A percentile compares a stretch with the other conserved stretches of the same genome.
Conservation (phyloP, 1,140 invertebrate genomes). For the Plutomurus gul region DNA sequence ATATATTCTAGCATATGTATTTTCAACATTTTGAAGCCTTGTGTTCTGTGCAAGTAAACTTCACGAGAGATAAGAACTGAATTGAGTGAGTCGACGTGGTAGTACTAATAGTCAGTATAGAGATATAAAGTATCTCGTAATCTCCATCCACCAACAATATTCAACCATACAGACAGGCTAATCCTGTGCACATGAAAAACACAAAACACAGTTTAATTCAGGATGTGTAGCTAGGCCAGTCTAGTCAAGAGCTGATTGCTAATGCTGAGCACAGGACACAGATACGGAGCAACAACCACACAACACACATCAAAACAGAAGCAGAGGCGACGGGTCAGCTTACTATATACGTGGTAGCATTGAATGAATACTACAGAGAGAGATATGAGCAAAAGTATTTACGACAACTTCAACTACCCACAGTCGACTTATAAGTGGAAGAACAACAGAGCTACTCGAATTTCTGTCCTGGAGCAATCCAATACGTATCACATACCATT, state of each 20-base stretch:
- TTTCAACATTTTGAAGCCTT: constrained; percentile 46
- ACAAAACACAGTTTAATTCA: background rate
- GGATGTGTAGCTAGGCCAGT: background rate
- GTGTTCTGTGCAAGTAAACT: background rate
- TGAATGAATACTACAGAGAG: too few species aligned
- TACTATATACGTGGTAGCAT: too few species aligned
- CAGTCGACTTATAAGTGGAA: background rate
- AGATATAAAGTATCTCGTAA: too few species aligned
- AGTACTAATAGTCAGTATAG: too few species aligned
- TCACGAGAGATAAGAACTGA: background rate
- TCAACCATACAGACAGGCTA: too few species aligned
- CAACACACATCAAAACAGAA: background rate
- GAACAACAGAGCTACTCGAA: constrained; percentile 21
- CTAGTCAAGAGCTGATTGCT: background rate
- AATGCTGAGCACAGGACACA: background rate
- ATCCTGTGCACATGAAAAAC: too few species aligned
- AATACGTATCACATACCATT: background rate
- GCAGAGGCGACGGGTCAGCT: constrained; percentile 4
- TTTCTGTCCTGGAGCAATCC: constrained; percentile 19
- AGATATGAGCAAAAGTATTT: background rate
- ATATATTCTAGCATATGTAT: constrained; percentile 51
- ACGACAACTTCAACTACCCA: constrained; percentile 28
- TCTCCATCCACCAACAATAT: too few species aligned
- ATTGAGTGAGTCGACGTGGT: too few species aligned
- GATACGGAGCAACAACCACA: too few species aligned